Percentiles rank a stretch among this genome's conserved stretches.
Evolutionary conservation across 53 echinoderm and acorn worm species (phyloP).

Genomic region (Apostichopus leukothele): DNA sequence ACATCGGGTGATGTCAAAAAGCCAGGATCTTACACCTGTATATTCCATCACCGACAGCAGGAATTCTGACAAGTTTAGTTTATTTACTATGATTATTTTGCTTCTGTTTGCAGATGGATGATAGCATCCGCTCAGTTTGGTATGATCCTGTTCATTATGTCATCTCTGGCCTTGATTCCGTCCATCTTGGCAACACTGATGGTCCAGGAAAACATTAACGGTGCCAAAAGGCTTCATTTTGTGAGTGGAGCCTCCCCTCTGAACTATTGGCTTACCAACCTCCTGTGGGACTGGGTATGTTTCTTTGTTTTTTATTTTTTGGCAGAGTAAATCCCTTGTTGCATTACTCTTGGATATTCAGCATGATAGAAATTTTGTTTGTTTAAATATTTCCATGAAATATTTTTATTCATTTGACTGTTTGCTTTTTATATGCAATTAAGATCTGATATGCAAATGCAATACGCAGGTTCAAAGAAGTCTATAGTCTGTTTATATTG

Average conservation of each 20-base stretch:
- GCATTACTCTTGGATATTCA: too few species aligned
- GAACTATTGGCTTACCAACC: conserved; percentile 77
- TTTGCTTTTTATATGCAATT: too few species aligned
- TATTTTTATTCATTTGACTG: too few species aligned
- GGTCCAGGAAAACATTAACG: conserved; percentile 71
- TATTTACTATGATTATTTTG: not conserved
- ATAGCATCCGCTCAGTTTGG: conserved; percentile 61
- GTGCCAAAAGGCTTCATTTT: conserved; percentile 81
- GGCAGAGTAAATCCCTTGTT: too few species aligned
- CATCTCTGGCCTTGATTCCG: conserved; percentile 73
- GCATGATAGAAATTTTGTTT: too few species aligned
- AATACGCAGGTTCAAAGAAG: too few species aligned
- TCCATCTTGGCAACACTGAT: conserved; percentile 66
- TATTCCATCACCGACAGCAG: not conserved
- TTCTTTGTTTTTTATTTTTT: not conserved
- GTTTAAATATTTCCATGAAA: too few species aligned
- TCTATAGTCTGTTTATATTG: too few species aligned
- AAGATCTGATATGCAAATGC: too few species aligned
- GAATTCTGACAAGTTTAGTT: not conserved
- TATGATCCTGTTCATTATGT: conserved; percentile 54
- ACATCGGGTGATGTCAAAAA: not conserved
- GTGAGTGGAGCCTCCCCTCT: conserved; percentile 70
- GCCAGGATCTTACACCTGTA: not conserved
- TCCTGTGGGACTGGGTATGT: conserved; percentile 89
- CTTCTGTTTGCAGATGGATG: conserved; percentile 54